These are phyloP conservation scores for Orgyia antiqua DNA, from an alignment of 2,888 invertebrate species.

Conservation along the genomic window DNA sequence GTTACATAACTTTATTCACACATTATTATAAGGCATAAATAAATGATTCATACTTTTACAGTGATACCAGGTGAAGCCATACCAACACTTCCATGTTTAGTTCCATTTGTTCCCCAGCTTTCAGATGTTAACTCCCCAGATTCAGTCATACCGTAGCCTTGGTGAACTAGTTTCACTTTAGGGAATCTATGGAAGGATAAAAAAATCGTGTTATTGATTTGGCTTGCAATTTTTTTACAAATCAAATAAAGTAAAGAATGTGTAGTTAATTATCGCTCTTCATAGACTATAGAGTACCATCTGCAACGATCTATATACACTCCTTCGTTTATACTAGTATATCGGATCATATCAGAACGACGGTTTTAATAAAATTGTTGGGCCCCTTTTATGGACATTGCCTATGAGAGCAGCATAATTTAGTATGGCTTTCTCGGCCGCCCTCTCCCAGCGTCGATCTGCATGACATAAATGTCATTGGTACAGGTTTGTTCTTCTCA, in stretches of 20 bases:
- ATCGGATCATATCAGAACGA: no score
- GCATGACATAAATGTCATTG: no score
- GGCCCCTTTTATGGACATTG: neutral
- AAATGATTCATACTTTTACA: constrained; percentile 38
- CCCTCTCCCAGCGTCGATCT: no score
- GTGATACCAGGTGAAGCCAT: constrained; percentile 51
- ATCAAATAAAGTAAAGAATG: no score
- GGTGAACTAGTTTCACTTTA: constrained; percentile 37
- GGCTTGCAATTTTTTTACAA: no score
- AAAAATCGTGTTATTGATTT: neutral
- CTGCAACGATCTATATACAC: no score
- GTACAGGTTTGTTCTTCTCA: no score
- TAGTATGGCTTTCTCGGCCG: no score
- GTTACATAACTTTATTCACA: no score
- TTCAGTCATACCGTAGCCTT: constrained; percentile 64
- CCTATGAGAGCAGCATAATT: neutral
- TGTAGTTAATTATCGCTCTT: no score
- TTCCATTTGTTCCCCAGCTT: constrained; percentile 46
- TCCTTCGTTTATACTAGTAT: no score
- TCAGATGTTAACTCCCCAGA: constrained; percentile 55
- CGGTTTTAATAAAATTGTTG: neutral
- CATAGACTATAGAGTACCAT: no score
- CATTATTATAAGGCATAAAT: constrained; percentile 10
- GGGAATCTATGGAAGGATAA: constrained; percentile 34
- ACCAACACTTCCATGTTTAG: constrained; percentile 56